A percentile compares a stretch with the other conserved stretches of the same genome.
phyloP scores from a whole-genome alignment of 2,888 invertebrate genomes.

The Epsilonema sp. region DNA sequence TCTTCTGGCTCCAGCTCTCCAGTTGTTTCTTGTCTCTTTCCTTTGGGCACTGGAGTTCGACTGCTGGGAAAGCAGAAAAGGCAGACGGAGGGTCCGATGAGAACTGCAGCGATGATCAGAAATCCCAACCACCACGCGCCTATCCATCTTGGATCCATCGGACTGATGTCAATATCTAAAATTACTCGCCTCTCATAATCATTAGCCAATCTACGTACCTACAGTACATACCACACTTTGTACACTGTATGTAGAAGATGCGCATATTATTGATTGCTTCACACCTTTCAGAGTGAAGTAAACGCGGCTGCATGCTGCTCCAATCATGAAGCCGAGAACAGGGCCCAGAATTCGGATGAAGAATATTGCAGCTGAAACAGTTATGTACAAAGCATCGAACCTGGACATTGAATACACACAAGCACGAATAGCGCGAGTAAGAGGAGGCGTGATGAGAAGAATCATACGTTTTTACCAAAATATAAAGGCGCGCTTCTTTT shows the following conservation, averaged over 20 bases:
- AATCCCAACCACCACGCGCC: conserved; percentile 36
- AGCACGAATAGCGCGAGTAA: no score
- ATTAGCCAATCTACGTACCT: no score
- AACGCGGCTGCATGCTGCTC: conserved; percentile 20
- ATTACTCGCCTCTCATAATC: no score
- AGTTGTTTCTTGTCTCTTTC: neutral
- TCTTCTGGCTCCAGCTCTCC: neutral
- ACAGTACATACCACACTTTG: no score
- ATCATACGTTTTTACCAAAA: conserved; percentile 24
- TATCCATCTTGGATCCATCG: conserved; percentile 33
- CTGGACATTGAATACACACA: no score
- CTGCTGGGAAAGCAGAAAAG: conserved; percentile 28
- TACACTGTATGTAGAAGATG: no score
- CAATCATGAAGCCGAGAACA: conserved; percentile 23
- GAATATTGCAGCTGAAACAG: conserved; percentile 27
- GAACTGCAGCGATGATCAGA: conserved; percentile 21
- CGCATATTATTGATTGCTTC: no score
- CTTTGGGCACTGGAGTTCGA: neutral
- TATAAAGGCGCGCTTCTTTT: conserved; percentile 24
- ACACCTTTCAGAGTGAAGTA: conserved; percentile 23
- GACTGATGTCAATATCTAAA: conserved; percentile 17
- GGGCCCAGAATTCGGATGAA: conserved; percentile 27
- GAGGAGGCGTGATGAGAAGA: no score
- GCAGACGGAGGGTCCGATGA: conserved; percentile 24
- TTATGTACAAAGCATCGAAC: no score